phyloP scores from a whole-genome alignment of 2,113 vertebrate species.

The Tragelaphus buxtoni region DNA sequence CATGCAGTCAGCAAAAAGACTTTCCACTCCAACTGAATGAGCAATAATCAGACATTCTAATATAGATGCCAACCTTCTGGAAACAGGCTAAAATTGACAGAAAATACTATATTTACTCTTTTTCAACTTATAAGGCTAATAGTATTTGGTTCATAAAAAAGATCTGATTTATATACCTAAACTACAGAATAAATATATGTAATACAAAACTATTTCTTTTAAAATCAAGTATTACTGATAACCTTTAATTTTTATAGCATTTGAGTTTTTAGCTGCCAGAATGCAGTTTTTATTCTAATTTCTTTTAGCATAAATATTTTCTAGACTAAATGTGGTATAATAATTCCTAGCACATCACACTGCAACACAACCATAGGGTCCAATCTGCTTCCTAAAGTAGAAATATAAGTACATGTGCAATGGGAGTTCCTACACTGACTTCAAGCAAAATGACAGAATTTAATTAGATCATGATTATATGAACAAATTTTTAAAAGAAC shows the following conservation, averaged over 20 bases:
- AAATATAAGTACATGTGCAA: neutral
- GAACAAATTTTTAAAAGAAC: neutral
- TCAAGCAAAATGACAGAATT: neutral
- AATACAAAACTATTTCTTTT: slow-evolving; percentile 19
- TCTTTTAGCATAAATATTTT: neutral
- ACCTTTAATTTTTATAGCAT: slow-evolving; percentile 29
- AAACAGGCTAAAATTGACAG: slow-evolving; percentile 82
- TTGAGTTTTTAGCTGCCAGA: neutral
- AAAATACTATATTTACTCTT: slow-evolving; percentile 59
- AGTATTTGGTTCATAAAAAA: slow-evolving; percentile 30
- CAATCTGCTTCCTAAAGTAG: slow-evolving; percentile 8
- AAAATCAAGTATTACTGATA: slow-evolving; percentile 4
- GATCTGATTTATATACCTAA: slow-evolving; percentile 29
- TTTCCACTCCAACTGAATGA: slow-evolving; percentile 86
- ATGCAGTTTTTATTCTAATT: slow-evolving; percentile 8
- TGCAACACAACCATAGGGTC: neutral
- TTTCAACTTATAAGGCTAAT: slow-evolving; percentile 18
- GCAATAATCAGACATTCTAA: slow-evolving; percentile 93
- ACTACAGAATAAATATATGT: neutral
- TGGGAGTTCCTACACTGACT: neutral
- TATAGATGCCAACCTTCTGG: slow-evolving; percentile 87
- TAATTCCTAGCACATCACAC: slow-evolving; percentile 5
- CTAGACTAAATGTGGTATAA: neutral
- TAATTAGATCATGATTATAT: neutral
- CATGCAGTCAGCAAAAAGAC: slow-evolving; percentile 88